Conservation (phyloP, 2,113 vertebrate genomes). For the Noctilio leporinus region DNA sequence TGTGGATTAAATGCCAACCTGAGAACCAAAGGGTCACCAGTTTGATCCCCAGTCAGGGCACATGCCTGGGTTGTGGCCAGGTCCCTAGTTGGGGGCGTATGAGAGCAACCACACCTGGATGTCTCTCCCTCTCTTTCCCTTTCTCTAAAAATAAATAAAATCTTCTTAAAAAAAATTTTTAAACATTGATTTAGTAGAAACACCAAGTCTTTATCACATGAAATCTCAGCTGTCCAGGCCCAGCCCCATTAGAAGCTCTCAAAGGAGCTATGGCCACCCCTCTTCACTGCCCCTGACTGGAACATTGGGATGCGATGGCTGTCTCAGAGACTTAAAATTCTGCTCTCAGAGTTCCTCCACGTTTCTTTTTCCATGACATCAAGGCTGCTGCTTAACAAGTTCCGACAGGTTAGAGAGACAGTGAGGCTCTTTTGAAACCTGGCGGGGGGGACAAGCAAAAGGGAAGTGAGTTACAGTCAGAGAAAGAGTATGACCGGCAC, state of each 20-base stretch:
- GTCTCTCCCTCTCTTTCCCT: too few relatives aligned
- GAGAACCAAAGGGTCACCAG: too few relatives aligned
- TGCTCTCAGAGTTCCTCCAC: background rate
- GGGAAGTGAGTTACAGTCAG: constrained; percentile 43
- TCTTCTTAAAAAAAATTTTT: too few relatives aligned
- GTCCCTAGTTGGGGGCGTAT: too few relatives aligned
- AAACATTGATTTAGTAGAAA: background rate
- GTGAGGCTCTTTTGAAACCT: background rate
- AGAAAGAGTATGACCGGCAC: constrained; percentile 37
- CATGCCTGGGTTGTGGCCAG: too few relatives aligned
- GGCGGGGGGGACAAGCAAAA: background rate
- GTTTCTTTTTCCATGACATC: background rate
- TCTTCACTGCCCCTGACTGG: background rate
- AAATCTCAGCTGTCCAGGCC: background rate
- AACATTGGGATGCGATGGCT: background rate
- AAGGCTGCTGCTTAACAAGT: constrained; percentile 27
- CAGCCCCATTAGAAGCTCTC: constrained; percentile 35
- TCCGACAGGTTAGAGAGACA: background rate
- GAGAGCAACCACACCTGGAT: too few relatives aligned
- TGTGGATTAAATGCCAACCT: too few relatives aligned
- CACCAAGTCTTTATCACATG: background rate
- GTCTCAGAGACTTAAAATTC: background rate
- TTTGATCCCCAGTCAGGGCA: too few relatives aligned
- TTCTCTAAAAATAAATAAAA: too few relatives aligned
- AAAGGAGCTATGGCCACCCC: background rate